phyloP scores from a whole-genome alignment of 2,797 vertebrate species.

The Oryzias dopingdopingensis region DNA sequence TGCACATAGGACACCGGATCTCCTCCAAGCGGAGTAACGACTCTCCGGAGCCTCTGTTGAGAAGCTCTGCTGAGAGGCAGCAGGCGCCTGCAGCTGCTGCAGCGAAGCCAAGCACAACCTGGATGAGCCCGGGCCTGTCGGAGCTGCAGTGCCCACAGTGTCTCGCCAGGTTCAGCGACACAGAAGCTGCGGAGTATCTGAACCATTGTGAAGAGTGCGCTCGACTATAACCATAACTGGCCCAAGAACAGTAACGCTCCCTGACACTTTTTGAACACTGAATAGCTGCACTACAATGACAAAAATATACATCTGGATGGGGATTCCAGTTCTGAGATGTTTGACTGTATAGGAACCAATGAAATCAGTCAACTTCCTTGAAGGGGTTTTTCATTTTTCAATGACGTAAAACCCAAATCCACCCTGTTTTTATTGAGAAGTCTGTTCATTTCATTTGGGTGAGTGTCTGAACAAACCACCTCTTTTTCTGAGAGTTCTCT shows the following conservation, averaged over 20 bases:
- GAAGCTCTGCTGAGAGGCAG: constrained; percentile 60
- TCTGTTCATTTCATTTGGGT: constrained; percentile 13
- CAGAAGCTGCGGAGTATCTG: constrained; percentile 81
- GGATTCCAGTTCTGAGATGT: constrained; percentile 28
- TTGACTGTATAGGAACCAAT: constrained; percentile 44
- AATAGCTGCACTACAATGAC: constrained; percentile 69
- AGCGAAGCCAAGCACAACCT: constrained; percentile 3
- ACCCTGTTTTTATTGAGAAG: constrained; percentile 21
- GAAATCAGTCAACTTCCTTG: constrained; percentile 11
- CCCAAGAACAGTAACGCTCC: constrained; percentile 19
- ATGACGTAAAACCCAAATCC: constrained; percentile 31
- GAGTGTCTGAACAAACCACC: constrained; percentile 1
- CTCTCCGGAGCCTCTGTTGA: constrained; percentile 56
- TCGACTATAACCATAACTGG: constrained; percentile 59
- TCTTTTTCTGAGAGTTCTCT: constrained; percentile 21
- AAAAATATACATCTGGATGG: constrained; percentile 32
- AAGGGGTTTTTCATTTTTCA: constrained; percentile 29
- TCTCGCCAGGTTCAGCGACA: constrained; percentile 79
- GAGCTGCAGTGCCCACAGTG: constrained; percentile 89
- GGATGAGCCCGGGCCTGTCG: constrained; percentile 60
- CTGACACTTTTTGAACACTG: constrained; percentile 56
- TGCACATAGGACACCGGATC: constrained; percentile 71
- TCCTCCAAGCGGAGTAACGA: constrained; percentile 59
- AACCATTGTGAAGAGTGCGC: constrained; percentile 87
- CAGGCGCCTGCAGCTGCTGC: constrained; percentile 28